Percentiles rank a stretch among this genome's conserved stretches.
phyloP scores from a whole-genome alignment of 2,113 vertebrate species.

The Actinemys pallida region DNA sequence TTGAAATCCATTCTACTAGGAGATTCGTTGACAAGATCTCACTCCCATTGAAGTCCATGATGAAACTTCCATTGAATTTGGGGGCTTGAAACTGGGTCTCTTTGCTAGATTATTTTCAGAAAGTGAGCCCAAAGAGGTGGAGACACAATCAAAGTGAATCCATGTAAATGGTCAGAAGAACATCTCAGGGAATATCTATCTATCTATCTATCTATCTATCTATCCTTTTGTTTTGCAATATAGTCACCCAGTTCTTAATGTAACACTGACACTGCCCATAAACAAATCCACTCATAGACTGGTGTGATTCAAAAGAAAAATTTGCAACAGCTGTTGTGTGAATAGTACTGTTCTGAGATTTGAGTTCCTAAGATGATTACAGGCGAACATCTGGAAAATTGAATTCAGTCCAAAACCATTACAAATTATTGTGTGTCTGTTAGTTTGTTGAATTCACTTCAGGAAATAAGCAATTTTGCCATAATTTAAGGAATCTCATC shows the following conservation, averaged over 20 bases:
- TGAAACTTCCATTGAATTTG: not conserved
- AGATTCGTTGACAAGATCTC: rapidly evolving
- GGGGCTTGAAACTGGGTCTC: not conserved
- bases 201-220: not conserved
- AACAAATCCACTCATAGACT: slow-evolving; percentile 65
- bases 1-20: not conserved
- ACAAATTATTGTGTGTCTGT: slow-evolving; percentile 71
- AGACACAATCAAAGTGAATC: not conserved
- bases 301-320: slow-evolving; percentile 71
- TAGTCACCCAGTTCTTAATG: slow-evolving; percentile 39
- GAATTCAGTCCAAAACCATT: slow-evolving; percentile 73
- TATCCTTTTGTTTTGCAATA: not conserved
- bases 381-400: slow-evolving; percentile 75
- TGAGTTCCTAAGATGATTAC: slow-evolving; percentile 69
- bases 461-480: slow-evolving; percentile 73
- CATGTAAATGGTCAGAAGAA: not conserved
- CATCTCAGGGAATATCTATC: not conserved
- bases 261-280: slow-evolving; percentile 52
- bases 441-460: slow-evolving; percentile 74
- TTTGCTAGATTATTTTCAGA: not conserved
- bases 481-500: slow-evolving; percentile 70
- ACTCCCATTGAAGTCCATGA: not conserved
- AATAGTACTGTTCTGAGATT: slow-evolving; percentile 70
- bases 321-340: slow-evolving; percentile 72
- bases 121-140: not conserved